Evolutionary conservation across 2,797 vertebrate genomes (phyloP).

Genomic region (Microchirus variegatus): DNA sequence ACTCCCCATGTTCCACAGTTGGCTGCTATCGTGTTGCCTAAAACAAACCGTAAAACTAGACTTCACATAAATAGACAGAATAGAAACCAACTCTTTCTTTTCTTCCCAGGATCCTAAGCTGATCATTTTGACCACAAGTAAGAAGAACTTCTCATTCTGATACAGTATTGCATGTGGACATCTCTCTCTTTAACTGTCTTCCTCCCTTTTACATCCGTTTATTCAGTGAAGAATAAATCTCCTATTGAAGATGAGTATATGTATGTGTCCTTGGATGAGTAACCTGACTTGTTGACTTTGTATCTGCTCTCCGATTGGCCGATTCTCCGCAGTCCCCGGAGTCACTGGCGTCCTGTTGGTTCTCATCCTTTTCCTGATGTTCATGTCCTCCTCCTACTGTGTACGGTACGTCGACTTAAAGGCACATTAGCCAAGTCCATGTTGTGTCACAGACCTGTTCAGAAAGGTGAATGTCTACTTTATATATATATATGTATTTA

Average conservation of each 20-base stretch:
- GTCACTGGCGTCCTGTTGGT: constrained; percentile 93
- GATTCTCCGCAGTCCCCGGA: constrained; percentile 86
- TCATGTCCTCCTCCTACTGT: constrained; percentile 91
- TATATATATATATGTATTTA: no score
- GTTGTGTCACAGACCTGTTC: background rate
- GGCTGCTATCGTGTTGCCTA: background rate
- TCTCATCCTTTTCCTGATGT: constrained; percentile 95
- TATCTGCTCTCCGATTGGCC: constrained; percentile 26
- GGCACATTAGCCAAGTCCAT: background rate
- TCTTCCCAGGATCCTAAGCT: constrained; percentile 87
- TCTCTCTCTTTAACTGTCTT: background rate
- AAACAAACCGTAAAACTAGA: constrained; percentile 1
- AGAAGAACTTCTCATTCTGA: constrained; percentile 54
- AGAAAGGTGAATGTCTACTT: no score
- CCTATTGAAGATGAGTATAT: background rate
- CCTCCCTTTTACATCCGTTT: background rate
- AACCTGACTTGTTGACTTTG: background rate
- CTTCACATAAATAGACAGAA: background rate
- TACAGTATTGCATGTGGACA: background rate
- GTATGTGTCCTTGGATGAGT: background rate
- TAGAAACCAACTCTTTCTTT: constrained; percentile 1
- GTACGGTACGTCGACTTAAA: constrained; percentile 83
- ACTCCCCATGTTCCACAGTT: background rate
- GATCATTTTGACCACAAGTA: constrained; percentile 92
- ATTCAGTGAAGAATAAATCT: background rate